A percentile compares a stretch with the other conserved stretches of the same genome.
Conservation (phyloP, 2,797 vertebrate species). For the Hapalemur alaotrensis region DNA sequence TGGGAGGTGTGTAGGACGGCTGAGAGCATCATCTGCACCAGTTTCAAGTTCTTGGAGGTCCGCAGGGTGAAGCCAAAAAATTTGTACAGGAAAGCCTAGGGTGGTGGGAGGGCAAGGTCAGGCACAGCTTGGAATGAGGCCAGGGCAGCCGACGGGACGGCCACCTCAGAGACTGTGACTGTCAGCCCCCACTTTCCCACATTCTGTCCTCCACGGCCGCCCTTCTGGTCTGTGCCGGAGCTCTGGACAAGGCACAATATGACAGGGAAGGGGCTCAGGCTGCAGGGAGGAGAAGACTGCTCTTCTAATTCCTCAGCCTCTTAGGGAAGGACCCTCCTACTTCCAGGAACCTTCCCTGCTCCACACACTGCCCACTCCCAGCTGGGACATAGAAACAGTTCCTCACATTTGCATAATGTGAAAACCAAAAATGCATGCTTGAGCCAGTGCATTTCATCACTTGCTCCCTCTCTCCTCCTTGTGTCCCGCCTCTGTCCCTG, state of each 20-base stretch:
- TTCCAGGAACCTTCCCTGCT: neutral
- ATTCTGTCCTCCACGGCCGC: neutral
- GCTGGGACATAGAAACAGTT: neutral
- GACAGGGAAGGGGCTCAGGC: neutral
- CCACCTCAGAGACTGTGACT: neutral
- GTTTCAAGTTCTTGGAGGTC: neutral
- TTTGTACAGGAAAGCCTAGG: slow-evolving; percentile 52
- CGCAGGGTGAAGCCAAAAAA: slow-evolving; percentile 32
- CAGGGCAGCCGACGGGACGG: neutral
- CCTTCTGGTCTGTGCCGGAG: neutral
- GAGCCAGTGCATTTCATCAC: neutral
- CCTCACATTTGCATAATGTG: neutral
- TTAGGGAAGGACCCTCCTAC: neutral
- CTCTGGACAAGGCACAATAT: neutral
- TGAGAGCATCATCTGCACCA: neutral
- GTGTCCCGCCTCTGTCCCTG: neutral
- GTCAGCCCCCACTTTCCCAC: neutral
- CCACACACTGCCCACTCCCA: neutral
- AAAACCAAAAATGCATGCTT: neutral
- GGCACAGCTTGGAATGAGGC: neutral
- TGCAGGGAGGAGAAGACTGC: neutral
- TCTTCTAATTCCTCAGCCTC: neutral
- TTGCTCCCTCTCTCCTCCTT: neutral
- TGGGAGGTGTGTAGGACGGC: neutral
- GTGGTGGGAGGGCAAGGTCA: neutral